phyloP scores from a whole-genome alignment of 2,113 vertebrate genomes.

The Oryzias javanicus region DNA sequence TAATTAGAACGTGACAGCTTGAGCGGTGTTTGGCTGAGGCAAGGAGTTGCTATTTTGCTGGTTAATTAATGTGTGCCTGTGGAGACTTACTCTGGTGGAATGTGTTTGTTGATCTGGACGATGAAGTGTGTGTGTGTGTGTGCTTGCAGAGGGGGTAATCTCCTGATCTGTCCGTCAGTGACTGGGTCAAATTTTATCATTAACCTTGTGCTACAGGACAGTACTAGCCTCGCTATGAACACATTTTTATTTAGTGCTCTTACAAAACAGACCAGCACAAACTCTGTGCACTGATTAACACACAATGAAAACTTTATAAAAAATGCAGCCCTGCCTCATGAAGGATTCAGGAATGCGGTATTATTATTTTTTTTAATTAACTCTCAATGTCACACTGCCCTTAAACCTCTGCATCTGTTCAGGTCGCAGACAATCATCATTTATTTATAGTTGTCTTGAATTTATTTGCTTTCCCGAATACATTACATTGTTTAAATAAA shows the following conservation, averaged over 20 bases:
- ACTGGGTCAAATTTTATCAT: slow-evolving; percentile 75
- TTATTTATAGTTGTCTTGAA: slow-evolving; percentile 8
- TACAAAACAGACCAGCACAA: slow-evolving; percentile 27
- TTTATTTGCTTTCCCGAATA: slow-evolving; percentile 1
- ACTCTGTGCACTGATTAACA: slow-evolving; percentile 11
- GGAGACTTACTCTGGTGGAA: slow-evolving; percentile 22
- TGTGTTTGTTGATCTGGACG: neutral
- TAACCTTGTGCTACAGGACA: slow-evolving; percentile 61
- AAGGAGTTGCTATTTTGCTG: slow-evolving; percentile 53
- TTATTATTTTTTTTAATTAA: slow-evolving; percentile 81
- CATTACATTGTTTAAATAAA: slow-evolving; percentile 6
- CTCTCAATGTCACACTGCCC: slow-evolving; percentile 77
- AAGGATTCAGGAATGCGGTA: slow-evolving; percentile 62
- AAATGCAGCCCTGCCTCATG: slow-evolving; percentile 40
- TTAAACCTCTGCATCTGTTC: slow-evolving; percentile 68
- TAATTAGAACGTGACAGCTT: slow-evolving; percentile 67
- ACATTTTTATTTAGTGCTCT: slow-evolving; percentile 20
- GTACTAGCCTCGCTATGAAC: slow-evolving; percentile 25
- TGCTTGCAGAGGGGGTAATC: slow-evolving; percentile 33
- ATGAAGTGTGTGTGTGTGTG: neutral
- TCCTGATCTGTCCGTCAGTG: slow-evolving; percentile 73
- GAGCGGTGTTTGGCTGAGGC: slow-evolving; percentile 49
- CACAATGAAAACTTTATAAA: slow-evolving; percentile 41
- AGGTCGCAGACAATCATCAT: slow-evolving; percentile 24
- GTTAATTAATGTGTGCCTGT: slow-evolving; percentile 63